Evolutionary conservation across 2,888 invertebrate species (phyloP), one percentile per base, ranked within the genome.

Genomic region (Esperia sulphurella): DNA sequence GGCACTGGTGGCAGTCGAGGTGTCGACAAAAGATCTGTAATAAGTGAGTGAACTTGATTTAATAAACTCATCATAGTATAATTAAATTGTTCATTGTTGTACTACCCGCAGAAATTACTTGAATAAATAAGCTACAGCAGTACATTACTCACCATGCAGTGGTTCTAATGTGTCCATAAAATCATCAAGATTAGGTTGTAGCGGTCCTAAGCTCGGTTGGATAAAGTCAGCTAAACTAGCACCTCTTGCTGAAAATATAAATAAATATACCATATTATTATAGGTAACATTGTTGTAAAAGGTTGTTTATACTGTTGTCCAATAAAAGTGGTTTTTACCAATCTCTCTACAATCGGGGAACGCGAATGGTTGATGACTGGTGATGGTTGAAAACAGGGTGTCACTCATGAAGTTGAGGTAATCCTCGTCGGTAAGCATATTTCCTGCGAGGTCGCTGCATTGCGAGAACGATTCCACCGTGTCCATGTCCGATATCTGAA

Each of bases 301-400:
- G 3, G 5, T 21, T 21, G 21, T 5, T 21, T 21, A 3, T 2
- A 21, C 21, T 21, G 21, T 21, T 5, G 5, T 21, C 5, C 21
- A 21, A 21, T 5, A 21, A n/a, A n/a, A 21, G 21, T 5, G 21
- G 21, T 21, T 21, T 84, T 88, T 91, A 98, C 98, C 96, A 64
- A 98, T 96, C 91, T 99, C 99, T 86, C 97, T 92, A 46, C 97
- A 95, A 90, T 98, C 98, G 9, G 99, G 99, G 87, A 99, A 99
- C 55, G 96, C 95, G 88, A 98, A 97, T 7, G 98, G 97, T 79
- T 96, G 95, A 79, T 94, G 94, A 58, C 92, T 93, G 61, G 91
- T 91, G 69, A 96, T 95, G 63, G 96, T 95, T 46, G 97, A 95
- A 83, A 97, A 97, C 46, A 97, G 91, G 10, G 96, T 97, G 80